Evolutionary conservation across 2,888 invertebrate species (phyloP), one percentile per base, ranked within the genome.

Genomic region (Leptinotarsa juncta): DNA sequence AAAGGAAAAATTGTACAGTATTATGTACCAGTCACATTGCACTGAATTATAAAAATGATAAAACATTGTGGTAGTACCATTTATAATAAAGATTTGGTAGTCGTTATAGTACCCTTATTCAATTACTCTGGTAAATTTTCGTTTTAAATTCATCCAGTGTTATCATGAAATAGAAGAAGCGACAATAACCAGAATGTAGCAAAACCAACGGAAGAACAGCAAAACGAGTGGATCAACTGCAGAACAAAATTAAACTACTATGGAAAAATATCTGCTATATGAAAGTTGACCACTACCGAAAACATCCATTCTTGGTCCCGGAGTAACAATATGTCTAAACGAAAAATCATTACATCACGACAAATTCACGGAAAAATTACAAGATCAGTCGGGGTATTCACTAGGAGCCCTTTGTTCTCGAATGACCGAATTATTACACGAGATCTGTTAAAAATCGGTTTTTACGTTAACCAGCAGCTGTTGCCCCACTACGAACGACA

Each of bases 251-350:
- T 10, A 51, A 15, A n/a, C 16, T 51, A 51, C 16, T 51, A 51
- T 73, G 20, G 70, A 20, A 0, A 76, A 73, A 68, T 73, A 73
- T 65, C 67, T 67, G 20, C 18, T 67, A 16, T 51, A 50, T 16
- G 57, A 67, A 50, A 71, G 73, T 48, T 76, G 76, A 55, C 32
- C 65, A 3, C 15, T 65, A 16, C 26, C 73, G 51, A 55, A 51
- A 26, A 23, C 71, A 16, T 73, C 76, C 7, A 51, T 73, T 32
- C 20, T 76, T 5, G 71, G 57, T 20, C 57, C 57, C 2, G 73
- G 73, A 68, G 51, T 71, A 55, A 49, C 53, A 23, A 49, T 20
- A 49, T 73, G 70, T 60, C 4, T 73, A 20, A n/a, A 65, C n/a
- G 20, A 48, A 14, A 42, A 51, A 57, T 48, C 57, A 4, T 49